These are phyloP conservation scores for Hozukius guyotensis DNA, from an alignment of 2,797 vertebrate genomes.

Conservation along the genomic window DNA sequence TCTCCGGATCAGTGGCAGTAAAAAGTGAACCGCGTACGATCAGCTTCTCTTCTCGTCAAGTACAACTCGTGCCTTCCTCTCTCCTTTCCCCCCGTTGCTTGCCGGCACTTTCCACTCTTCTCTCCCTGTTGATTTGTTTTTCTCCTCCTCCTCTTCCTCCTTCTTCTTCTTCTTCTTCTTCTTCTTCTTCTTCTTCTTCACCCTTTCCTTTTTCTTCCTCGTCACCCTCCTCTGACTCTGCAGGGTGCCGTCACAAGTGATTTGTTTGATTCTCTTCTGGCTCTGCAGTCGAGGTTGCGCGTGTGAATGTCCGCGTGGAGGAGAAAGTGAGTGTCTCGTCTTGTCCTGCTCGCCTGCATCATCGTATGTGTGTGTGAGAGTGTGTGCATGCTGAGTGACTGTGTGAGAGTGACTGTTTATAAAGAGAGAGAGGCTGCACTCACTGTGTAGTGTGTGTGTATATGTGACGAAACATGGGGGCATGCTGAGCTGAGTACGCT, in stretches of 20 bases:
- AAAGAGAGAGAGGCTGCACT: slow-evolving; percentile 39
- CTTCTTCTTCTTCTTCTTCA: not conserved
- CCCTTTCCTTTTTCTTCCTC: slow-evolving; percentile 1
- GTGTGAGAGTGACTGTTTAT: slow-evolving; percentile 44
- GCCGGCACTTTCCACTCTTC: slow-evolving; percentile 45
- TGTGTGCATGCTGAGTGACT: slow-evolving; percentile 52
- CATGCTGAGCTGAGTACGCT: slow-evolving; percentile 59
- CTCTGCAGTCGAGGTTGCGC: slow-evolving; percentile 53
- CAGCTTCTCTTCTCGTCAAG: slow-evolving; percentile 43
- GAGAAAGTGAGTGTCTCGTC: slow-evolving; percentile 77
- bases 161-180: not conserved
- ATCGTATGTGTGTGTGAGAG: slow-evolving; percentile 16
- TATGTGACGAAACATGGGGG: slow-evolving; percentile 55
- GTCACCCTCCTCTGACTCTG: slow-evolving; percentile 52
- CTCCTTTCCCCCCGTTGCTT: slow-evolving; percentile 2
- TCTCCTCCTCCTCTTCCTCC: not conserved
- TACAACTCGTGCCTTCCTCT: slow-evolving; percentile 54
- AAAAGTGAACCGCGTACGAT: slow-evolving; percentile 64
- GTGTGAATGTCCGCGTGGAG: slow-evolving; percentile 76
- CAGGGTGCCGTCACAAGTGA: slow-evolving; percentile 61
- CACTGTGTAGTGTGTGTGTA: slow-evolving; percentile 18
- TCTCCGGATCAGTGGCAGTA: slow-evolving; percentile 48
- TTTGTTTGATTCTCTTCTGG: slow-evolving; percentile 66
- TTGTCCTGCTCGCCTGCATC: slow-evolving; percentile 54
- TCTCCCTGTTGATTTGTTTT: not conserved